Evolutionary conservation across 2,797 vertebrate species (phyloP), one percentile per base, ranked within the genome.

Genomic region (Argentina silus): DNA sequence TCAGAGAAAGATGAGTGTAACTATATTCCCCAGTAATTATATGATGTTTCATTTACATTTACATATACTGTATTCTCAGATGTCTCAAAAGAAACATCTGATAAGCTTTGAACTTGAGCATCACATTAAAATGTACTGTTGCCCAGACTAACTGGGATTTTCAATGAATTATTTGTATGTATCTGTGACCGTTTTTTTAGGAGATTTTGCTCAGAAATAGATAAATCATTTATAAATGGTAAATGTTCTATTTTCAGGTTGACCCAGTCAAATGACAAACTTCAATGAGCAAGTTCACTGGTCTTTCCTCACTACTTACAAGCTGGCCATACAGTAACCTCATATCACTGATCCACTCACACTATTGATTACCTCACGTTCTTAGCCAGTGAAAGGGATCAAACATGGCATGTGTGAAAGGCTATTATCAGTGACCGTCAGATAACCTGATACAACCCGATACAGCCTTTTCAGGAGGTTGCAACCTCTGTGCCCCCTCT

Each of bases 391-490:
- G 85, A 88, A 87, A 87, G 83, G 76, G 89, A 92, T 92, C 90
- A 93, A 93, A 92, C 84, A 80, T 88, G 88, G 86, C 88, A 90
- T 87, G 89, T 89, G 91, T 92, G 86, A 93, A 91, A 93, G 92
- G 90, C 93, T 88, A 93, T 94, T 93, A 93, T 91, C 92, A 91
- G 88, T 75, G 57, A 89, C 85, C 90, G 90, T 88, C 90, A 92
- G 92, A 93, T 93, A 91, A 93, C 92, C 90, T 87, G 86, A 86
- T 81, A 87, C 87, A 90, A 92, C 91, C 91, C 85, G 86, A 93
- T 92, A 86, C 87, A 83, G 89, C 72, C 88, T 84, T 83, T 80
- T 86, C 70, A 81, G 73, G 75, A 88, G 92, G 92, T 92, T 90
- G 23, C 76, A 91, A 92, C 92, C 93, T 73, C 78, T 42, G 70